phyloP scores from a whole-genome alignment of 2,113 vertebrate species.

The Lophotis ruficrista region DNA sequence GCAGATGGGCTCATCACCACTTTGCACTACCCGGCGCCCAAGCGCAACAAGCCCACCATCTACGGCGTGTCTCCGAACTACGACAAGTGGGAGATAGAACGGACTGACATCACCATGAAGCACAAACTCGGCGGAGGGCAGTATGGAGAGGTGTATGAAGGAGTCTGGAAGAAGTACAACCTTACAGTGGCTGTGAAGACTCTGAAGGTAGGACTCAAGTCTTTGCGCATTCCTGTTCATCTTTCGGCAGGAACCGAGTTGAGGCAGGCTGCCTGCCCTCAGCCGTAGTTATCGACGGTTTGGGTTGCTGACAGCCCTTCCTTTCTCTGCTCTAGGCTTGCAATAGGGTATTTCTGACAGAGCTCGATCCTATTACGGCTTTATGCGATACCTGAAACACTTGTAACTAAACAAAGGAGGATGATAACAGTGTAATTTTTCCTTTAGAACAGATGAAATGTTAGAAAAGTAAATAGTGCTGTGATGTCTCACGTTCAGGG shows the following conservation, averaged over 20 bases:
- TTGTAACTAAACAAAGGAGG: neutral
- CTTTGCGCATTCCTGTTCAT: fast-evolving
- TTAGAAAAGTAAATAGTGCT: neutral
- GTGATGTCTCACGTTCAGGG: fast-evolving
- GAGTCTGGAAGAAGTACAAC: slow-evolving; percentile 98
- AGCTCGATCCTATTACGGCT: neutral
- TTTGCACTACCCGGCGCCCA: slow-evolving; percentile 95
- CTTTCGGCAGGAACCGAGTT: neutral
- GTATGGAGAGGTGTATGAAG: slow-evolving; percentile 98
- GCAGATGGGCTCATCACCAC: slow-evolving; percentile 97
- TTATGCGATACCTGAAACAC: neutral
- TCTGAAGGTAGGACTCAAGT: slow-evolving; percentile 81
- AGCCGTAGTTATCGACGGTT: neutral
- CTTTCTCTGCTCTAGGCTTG: neutral
- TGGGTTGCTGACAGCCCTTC: fast-evolving
- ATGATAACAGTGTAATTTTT: neutral
- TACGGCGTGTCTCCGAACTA: slow-evolving; percentile 98
- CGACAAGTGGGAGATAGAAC: slow-evolving; percentile 98
- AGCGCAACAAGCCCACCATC: slow-evolving; percentile 98
- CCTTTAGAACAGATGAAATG: neutral
- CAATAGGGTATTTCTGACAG: neutral
- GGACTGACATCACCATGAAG: slow-evolving; percentile 99
- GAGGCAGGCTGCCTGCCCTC: neutral
- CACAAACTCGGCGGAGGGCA: slow-evolving; percentile 98
- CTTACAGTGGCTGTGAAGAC: slow-evolving; percentile 97